Base-by-base conservation (phyloP, 2,113 vertebrate species). In the Lycaon pictus region DNA sequence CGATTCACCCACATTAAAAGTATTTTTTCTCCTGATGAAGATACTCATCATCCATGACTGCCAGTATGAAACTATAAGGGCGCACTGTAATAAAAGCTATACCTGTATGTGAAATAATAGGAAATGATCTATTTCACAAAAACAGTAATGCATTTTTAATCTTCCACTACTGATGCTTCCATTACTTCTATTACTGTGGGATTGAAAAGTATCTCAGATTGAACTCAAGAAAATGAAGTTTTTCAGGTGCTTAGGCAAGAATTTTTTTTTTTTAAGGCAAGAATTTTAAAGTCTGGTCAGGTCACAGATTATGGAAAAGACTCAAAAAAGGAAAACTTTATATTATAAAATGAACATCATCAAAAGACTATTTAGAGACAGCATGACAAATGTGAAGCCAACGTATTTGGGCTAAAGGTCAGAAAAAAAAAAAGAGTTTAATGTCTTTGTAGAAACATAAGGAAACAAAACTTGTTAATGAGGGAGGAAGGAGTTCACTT, bases 1-100 rank as follows among this genome's bases (percentile, higher is more conserved):
- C 51, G 25, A 81, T 88, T 88, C 55, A 25, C 25, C 96, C 87
- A 29, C 74, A 76, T 11, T 11, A 5, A 22, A 74, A 69, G 77
- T 48, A 92, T 35, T 1, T 58, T 51, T 98, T 80, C 92, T 96
- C 51, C 63, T 76, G 56, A 77, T 90, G 55, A 98, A 76, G 53
- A 81, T 51, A 58, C 25, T 93, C 62, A 16, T 86, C 72, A 84
- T 23, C 67, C 58, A 1, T 90, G 16, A 97, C 25, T 82, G 11
- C 23, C 55, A 37, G 58, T 86, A 55, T 95, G 56, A 97, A 96
- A 96, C 96, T 35, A 53, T 67, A 69, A 92, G 62, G 55, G 79
- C 25, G 43, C 13, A 37, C 20, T 67, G 8, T 69, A 65, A 69
- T 67, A 83, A 85, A 65, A 79, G 80, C 5, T 37, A 32, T 92